phyloP scores from a whole-genome alignment of 2,113 vertebrate genomes.

The Rhineura floridana region DNA sequence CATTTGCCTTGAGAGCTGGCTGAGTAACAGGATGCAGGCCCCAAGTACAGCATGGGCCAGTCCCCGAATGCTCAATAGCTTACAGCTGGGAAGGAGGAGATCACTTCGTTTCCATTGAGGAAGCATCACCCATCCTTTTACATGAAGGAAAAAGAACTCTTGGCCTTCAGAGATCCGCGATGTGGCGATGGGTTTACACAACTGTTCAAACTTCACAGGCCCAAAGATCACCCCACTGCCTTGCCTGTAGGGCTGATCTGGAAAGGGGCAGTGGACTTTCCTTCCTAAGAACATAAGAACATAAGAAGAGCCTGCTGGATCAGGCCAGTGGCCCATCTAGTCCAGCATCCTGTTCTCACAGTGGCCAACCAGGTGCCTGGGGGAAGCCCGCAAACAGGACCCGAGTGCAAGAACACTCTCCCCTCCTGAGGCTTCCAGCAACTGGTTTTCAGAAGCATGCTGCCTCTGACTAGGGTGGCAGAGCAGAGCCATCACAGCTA shows the following conservation, averaged over 20 bases:
- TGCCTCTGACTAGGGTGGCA: too few relatives aligned
- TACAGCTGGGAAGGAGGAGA: neutral
- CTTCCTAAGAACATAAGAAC: too few relatives aligned
- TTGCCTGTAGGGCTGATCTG: fast-evolving
- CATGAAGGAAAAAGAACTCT: conserved; percentile 16
- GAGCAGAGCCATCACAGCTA: too few relatives aligned
- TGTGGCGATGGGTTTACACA: neutral
- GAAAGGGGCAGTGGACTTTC: neutral
- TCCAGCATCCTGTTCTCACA: too few relatives aligned
- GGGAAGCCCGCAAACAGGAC: too few relatives aligned
- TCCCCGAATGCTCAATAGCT: neutral
- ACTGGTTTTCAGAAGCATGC: too few relatives aligned
- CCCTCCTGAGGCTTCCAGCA: too few relatives aligned
- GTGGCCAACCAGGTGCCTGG: too few relatives aligned
- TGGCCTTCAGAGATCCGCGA: neutral
- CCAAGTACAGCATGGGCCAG: neutral
- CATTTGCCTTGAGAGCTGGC: neutral
- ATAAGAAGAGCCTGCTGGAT: too few relatives aligned
- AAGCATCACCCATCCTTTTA: conserved; percentile 60
- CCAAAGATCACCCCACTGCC: fast-evolving
- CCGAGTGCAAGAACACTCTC: too few relatives aligned
- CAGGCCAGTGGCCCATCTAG: too few relatives aligned
- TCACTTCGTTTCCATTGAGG: conserved; percentile 36
- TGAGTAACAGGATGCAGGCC: neutral
- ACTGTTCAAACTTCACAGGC: fast-evolving